phyloP scores from a whole-genome alignment of 2,113 vertebrate genomes.

The Embiotoca jacksoni region DNA sequence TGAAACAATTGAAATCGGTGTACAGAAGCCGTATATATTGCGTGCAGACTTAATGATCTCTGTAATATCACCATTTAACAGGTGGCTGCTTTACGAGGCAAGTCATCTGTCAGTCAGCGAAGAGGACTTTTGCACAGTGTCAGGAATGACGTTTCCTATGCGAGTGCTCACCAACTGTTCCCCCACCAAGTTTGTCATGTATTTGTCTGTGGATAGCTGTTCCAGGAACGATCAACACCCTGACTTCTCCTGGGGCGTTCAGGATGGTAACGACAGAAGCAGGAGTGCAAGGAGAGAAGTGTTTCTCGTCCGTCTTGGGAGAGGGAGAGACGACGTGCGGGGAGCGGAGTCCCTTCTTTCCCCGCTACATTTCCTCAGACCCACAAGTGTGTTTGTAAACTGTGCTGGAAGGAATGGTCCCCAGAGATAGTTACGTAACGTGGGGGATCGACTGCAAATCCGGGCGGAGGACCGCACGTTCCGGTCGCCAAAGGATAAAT shows the following conservation, averaged over 20 bases:
- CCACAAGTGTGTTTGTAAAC: constrained; percentile 42
- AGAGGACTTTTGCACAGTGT: background rate
- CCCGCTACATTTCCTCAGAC: constrained; percentile 15
- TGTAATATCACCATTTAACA: background rate
- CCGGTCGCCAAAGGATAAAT: constrained; percentile 54
- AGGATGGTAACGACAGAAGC: constrained; percentile 9
- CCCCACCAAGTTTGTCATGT: no score
- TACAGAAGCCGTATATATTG: background rate
- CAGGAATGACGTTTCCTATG: background rate
- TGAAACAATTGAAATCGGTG: background rate
- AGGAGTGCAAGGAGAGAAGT: background rate
- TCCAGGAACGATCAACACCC: constrained; percentile 7
- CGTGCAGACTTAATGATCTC: background rate
- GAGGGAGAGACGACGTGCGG: background rate
- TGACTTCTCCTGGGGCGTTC: constrained; percentile 17
- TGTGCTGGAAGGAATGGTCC: constrained; percentile 50
- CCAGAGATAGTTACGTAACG: constrained; percentile 59
- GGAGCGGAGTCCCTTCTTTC: constrained; percentile 8
- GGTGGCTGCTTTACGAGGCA: background rate
- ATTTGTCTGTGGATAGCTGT: no score
- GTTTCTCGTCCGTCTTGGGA: background rate
- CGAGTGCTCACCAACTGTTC: no score
- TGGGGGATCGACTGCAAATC: constrained; percentile 45
- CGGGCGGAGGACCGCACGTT: constrained; percentile 59
- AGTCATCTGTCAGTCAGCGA: background rate